Conservation (phyloP, 2,113 vertebrate genomes). For the Lasiurus cinereus region DNA sequence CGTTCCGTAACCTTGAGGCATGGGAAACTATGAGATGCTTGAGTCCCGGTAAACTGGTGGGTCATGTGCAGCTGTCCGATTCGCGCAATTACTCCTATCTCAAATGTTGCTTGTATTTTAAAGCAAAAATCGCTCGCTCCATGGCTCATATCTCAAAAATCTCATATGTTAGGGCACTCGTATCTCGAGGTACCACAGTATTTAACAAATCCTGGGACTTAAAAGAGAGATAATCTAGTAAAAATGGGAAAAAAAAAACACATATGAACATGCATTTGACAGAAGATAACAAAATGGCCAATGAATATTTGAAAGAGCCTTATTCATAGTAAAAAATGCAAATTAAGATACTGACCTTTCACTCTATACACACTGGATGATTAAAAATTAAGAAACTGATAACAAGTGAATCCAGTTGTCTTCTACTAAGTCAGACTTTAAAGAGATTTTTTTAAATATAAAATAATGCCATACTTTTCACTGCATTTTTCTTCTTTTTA, state of each 20-base stretch:
- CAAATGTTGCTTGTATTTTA: too few species aligned
- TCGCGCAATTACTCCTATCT: too few species aligned
- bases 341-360: background rate
- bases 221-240: background rate
- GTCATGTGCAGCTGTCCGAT: too few species aligned
- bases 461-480: background rate
- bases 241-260: background rate
- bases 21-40: too few species aligned
- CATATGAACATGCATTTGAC: background rate
- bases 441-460: constrained; percentile 2
- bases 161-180: too few species aligned
- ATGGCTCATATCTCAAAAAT: too few species aligned
- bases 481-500: background rate
- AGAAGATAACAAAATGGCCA: background rate
- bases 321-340: constrained; percentile 31
- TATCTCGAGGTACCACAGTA: too few species aligned
- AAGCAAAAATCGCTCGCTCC: too few species aligned
- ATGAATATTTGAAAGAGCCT: background rate
- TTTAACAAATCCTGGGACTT: background rate
- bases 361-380: background rate
- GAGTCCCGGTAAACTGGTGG: too few species aligned
- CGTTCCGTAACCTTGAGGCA: too few species aligned
- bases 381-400: background rate
- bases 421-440: background rate
- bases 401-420: background rate